phyloP scores from a whole-genome alignment of 2,113 vertebrate genomes.

The Halcyon senegalensis region DNA sequence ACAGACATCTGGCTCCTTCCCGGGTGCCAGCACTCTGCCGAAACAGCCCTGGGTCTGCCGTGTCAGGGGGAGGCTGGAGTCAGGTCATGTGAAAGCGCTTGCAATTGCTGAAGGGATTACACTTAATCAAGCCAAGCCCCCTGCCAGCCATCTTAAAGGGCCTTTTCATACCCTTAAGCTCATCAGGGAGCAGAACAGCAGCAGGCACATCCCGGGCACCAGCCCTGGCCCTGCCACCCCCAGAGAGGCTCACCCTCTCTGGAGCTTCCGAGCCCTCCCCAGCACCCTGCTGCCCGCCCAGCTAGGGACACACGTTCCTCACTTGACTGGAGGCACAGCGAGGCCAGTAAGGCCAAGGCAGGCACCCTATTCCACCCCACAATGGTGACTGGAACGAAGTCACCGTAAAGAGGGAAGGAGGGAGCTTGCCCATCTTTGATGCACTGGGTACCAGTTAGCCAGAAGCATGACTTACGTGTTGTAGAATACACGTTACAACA shows the following conservation, averaged over 20 bases:
- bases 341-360: background rate
- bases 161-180: constrained; percentile 67
- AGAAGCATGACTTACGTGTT: fast-evolving
- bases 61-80: constrained; percentile 17
- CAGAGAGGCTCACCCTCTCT: background rate
- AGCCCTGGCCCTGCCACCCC: background rate
- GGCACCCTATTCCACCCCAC: background rate
- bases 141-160: constrained; percentile 50
- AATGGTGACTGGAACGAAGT: background rate
- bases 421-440: background rate
- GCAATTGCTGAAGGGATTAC: constrained; percentile 76
- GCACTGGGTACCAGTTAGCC: background rate
- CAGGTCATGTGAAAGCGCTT: constrained; percentile 74
- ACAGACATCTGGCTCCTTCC: constrained; percentile 69
- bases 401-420: background rate
- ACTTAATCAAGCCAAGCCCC: constrained; percentile 68
- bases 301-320: fast-evolving
- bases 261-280: background rate
- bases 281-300: background rate
- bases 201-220: background rate
- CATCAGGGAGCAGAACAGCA: background rate
- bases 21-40: background rate
- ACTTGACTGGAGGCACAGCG: background rate
- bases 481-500: fast-evolving
- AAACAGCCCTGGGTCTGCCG: background rate